Percentiles rank a stretch among this genome's conserved stretches.
Conservation (phyloP, 2,113 vertebrate species). For the Poeciliopsis occidentalis region DNA sequence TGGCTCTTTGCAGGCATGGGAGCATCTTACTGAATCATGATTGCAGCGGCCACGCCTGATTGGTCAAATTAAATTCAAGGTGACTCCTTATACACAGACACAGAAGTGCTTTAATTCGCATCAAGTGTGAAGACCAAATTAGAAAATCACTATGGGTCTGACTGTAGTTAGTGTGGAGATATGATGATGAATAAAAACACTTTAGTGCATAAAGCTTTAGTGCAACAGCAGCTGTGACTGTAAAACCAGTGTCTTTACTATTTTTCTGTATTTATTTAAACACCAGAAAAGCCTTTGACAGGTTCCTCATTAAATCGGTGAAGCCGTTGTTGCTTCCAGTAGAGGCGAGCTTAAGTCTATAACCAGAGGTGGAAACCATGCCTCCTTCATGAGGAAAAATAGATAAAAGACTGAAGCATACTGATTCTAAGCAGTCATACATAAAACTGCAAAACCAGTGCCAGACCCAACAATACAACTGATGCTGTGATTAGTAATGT, state of each 20-base stretch:
- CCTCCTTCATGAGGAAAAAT: too few relatives aligned
- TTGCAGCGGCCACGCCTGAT: neutral
- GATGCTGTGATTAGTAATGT: neutral
- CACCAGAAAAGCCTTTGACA: neutral
- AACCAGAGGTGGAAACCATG: too few relatives aligned
- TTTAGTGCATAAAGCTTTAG: neutral
- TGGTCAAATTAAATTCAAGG: slow-evolving; percentile 15
- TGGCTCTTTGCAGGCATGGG: slow-evolving; percentile 9
- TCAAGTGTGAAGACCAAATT: neutral
- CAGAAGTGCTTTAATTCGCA: slow-evolving; percentile 2
- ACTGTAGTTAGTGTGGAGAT: neutral
- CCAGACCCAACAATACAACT: neutral
- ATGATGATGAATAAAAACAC: neutral
- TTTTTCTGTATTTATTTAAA: neutral
- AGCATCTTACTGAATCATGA: slow-evolving; percentile 4
- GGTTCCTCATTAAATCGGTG: neutral
- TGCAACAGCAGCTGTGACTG: neutral
- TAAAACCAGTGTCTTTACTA: neutral
- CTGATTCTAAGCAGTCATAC: neutral
- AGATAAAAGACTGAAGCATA: neutral
- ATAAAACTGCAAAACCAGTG: neutral
- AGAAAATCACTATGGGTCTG: neutral
- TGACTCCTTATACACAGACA: slow-evolving; percentile 2
- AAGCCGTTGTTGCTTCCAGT: neutral
- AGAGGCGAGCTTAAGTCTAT: neutral